These are phyloP conservation scores for Coptodon rendalli DNA, from an alignment of 2,113 vertebrate genomes.

Conservation along the genomic window DNA sequence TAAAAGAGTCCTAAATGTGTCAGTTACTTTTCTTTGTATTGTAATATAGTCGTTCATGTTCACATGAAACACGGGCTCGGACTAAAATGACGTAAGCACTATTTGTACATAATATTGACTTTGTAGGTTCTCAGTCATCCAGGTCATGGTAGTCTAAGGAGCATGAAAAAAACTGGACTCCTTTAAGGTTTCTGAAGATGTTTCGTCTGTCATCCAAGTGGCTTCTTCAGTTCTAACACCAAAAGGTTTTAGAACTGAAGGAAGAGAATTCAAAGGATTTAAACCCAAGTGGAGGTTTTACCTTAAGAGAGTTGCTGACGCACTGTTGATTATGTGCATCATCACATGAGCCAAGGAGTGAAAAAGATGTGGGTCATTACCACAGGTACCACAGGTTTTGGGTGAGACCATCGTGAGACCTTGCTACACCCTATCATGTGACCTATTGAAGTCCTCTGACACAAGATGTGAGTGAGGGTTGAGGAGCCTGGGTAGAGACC, in stretches of 20 bases:
- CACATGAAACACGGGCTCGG: not conserved
- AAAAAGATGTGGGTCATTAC: not conserved
- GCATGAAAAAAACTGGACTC: not conserved
- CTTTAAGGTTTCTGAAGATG: not conserved
- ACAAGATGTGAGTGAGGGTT: not conserved
- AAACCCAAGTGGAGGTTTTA: not conserved
- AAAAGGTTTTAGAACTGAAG: not conserved
- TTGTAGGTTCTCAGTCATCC: not conserved
- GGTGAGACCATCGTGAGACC: not conserved
- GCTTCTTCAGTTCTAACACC: not conserved
- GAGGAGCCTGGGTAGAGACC: not conserved
- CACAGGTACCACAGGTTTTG: not conserved
- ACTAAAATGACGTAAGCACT: not conserved
- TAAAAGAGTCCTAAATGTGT: slow-evolving; percentile 32
- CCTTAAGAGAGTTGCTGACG: not conserved
- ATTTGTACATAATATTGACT: not conserved
- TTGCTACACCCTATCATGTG: not conserved
- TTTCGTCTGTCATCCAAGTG: not conserved
- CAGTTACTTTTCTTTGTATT: not conserved
- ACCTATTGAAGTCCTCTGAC: not conserved
- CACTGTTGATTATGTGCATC: not conserved
- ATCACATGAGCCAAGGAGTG: not conserved
- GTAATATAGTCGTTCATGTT: not conserved
- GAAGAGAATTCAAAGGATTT: not conserved
- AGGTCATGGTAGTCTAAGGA: not conserved